Evolutionary conservation across 2,888 invertebrate species (phyloP).

Genomic region (Drosophila subsilvestris): DNA sequence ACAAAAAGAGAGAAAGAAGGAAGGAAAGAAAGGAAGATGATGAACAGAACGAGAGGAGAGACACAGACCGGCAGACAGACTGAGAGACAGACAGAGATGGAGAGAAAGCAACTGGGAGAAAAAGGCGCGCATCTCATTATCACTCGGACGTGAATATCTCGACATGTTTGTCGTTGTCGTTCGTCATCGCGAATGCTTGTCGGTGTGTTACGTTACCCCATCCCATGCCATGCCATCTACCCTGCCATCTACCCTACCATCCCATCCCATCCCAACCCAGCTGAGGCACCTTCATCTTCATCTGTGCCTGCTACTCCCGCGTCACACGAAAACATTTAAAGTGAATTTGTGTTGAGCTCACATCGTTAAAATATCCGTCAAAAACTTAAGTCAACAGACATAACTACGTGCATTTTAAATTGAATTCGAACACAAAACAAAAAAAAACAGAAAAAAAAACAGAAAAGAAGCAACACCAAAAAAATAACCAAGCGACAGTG

Average conservation of each 20-base stretch:
- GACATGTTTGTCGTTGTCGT: slow-evolving; percentile 76
- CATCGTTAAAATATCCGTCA: slow-evolving; percentile 82
- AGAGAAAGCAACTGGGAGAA: slow-evolving; percentile 40
- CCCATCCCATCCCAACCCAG: background rate
- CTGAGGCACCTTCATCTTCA: background rate
- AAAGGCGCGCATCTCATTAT: slow-evolving; percentile 82
- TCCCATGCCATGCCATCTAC: background rate
- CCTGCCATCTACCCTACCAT: background rate
- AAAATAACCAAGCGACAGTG: slow-evolving; percentile 65
- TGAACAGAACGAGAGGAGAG: slow-evolving; percentile 20
- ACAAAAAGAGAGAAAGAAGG: slow-evolving; percentile 48
- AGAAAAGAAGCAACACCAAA: slow-evolving; percentile 47
- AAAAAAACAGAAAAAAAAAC: slow-evolving; percentile 45
- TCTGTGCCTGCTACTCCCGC: slow-evolving; percentile 2
- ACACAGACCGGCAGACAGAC: background rate
- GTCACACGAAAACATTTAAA: slow-evolving; percentile 71
- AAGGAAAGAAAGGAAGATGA: slow-evolving; percentile 22
- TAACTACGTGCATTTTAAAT: slow-evolving; percentile 79
- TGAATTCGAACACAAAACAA: slow-evolving; percentile 72
- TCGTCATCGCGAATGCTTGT: slow-evolving; percentile 59
- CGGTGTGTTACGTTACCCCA: slow-evolving; percentile 29
- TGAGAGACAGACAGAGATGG: slow-evolving; percentile 8
- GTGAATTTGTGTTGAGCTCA: slow-evolving; percentile 80
- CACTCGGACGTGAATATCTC: slow-evolving; percentile 82
- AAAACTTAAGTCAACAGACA: slow-evolving; percentile 82